Conservation (phyloP, 2,797 vertebrate genomes). For the Orestias chungarensis region DNA sequence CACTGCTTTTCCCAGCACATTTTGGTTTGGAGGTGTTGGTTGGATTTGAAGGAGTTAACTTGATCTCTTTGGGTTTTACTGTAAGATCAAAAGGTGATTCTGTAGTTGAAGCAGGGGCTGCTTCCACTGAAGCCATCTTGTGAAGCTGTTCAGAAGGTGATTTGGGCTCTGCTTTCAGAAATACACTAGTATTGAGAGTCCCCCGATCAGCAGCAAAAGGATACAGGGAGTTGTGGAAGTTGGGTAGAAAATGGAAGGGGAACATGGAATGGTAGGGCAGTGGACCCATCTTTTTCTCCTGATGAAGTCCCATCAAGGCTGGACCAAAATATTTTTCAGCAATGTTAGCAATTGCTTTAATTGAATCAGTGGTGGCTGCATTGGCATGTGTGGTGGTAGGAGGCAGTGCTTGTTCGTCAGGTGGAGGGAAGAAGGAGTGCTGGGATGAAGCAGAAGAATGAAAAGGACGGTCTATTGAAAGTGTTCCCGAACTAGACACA, state of each 20-base stretch:
- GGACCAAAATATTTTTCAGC: constrained; percentile 99
- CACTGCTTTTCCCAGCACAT: constrained; percentile 59
- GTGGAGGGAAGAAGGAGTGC: constrained; percentile 95
- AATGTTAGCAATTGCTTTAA: constrained; percentile 98
- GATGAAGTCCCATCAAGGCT: constrained; percentile 94
- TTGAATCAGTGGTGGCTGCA: constrained; percentile 91
- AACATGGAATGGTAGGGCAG: constrained; percentile 97
- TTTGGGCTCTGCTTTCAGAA: constrained; percentile 96
- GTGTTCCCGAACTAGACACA: constrained; percentile 80
- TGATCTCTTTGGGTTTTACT: constrained; percentile 92
- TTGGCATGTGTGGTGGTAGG: constrained; percentile 74
- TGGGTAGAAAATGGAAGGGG: constrained; percentile 96
- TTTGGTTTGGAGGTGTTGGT: constrained; percentile 75
- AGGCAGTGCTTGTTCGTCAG: constrained; percentile 92
- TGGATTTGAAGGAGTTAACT: constrained; percentile 78
- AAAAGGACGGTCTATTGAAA: constrained; percentile 84
- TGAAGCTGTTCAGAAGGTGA: constrained; percentile 88
- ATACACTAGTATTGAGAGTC: constrained; percentile 88
- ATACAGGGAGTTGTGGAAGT: constrained; percentile 94
- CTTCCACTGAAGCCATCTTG: constrained; percentile 83
- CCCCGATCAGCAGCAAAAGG: constrained; percentile 85
- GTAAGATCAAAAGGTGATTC: constrained; percentile 98
- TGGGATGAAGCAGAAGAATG: constrained; percentile 83
- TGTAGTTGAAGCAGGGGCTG: constrained; percentile 76
- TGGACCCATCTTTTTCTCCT: constrained; percentile 95